Evolutionary conservation across 30 jellyfish, hydroid and myxozoan species (phyloP).

Genomic region (Aurelia coerulea): DNA sequence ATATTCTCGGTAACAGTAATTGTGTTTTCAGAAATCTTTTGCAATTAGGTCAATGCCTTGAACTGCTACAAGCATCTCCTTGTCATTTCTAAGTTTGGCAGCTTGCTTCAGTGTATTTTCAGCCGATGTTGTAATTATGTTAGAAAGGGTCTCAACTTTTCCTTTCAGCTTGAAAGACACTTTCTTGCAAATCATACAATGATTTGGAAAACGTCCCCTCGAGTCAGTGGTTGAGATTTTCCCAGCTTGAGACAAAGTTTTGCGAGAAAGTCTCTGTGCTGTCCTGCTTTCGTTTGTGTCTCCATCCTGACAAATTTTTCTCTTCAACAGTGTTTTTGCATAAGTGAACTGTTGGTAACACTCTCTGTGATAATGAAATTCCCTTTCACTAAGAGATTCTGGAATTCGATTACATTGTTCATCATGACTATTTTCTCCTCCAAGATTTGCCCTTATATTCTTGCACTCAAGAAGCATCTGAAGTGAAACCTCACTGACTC

Average conservation of each 20-base stretch:
- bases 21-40: slow-evolving; percentile 58
- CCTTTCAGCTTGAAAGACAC: slow-evolving; percentile 9
- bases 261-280: slow-evolving; percentile 16
- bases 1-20: slow-evolving; percentile 38
- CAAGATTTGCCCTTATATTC: slow-evolving; percentile 43
- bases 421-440: slow-evolving; percentile 53
- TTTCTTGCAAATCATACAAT: slow-evolving; percentile 52
- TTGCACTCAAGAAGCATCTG: slow-evolving; percentile 45
- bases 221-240: slow-evolving; percentile 13
- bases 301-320: slow-evolving; percentile 19
- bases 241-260: neutral
- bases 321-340: slow-evolving; percentile 35
- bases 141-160: slow-evolving; percentile 12
- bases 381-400: slow-evolving; percentile 37
- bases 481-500: slow-evolving; percentile 20
- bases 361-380: slow-evolving; percentile 30
- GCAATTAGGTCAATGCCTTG: slow-evolving; percentile 47
- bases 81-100: slow-evolving; percentile 39
- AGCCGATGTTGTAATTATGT: slow-evolving; percentile 37
- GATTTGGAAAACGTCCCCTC: slow-evolving; percentile 49
- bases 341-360: slow-evolving; percentile 49
- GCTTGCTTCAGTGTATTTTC: slow-evolving; percentile 51
- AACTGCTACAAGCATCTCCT: slow-evolving; percentile 41
- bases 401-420: slow-evolving; percentile 60
- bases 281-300: slow-evolving; percentile 5